phyloP scores from a whole-genome alignment of 1,140 invertebrate genomes.

The Amyelois transitella region DNA sequence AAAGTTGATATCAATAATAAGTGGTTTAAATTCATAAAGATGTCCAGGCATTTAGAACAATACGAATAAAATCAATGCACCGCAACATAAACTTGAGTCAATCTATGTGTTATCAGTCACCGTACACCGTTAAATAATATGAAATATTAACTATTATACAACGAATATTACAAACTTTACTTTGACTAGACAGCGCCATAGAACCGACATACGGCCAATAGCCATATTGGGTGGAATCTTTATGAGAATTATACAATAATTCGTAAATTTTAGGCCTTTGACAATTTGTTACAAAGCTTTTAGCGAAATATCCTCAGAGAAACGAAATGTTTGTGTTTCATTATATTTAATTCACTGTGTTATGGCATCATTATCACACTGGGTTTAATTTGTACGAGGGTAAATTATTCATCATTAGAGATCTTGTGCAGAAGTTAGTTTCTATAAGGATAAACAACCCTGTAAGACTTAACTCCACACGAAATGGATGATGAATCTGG shows the following conservation, averaged over 20 bases:
- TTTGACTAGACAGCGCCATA: conserved; percentile 71
- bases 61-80: not conserved
- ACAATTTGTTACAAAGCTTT: conserved; percentile 36
- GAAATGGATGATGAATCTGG: too few species aligned
- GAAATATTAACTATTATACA: conserved; percentile 59
- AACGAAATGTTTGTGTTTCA: not conserved
- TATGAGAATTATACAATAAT: conserved; percentile 31
- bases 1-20: too few species aligned
- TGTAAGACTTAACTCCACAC: too few species aligned
- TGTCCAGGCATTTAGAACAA: not conserved
- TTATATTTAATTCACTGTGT: not conserved
- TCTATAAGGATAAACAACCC: too few species aligned
- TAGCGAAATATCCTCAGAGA: conserved; percentile 25
- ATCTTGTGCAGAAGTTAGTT: too few species aligned
- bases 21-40: too few species aligned
- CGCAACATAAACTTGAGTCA: not conserved
- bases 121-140: conserved; percentile 49
- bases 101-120: conserved; percentile 41
- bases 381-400: not conserved
- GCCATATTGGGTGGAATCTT: conserved; percentile 40
- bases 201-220: conserved; percentile 55
- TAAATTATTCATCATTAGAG: too few species aligned
- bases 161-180: conserved; percentile 60
- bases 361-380: not conserved
- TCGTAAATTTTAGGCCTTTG: conserved; percentile 34